A percentile compares a stretch with the other conserved stretches of the same genome.
phyloP scores from a whole-genome alignment of 2,797 vertebrate genomes.

The Manis crassicaudata region DNA sequence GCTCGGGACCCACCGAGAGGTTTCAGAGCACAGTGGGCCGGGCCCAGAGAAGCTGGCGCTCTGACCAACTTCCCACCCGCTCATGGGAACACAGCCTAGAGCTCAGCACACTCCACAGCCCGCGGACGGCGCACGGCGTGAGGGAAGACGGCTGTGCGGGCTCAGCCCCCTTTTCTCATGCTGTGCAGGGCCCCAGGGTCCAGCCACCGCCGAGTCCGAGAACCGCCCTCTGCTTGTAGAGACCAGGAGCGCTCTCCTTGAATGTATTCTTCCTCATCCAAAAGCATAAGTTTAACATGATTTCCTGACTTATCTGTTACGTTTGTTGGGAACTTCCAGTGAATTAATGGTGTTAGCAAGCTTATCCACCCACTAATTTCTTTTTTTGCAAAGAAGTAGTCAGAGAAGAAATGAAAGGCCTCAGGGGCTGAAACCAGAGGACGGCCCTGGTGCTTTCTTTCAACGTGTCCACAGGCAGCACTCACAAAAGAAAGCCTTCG shows the following conservation, averaged over 20 bases:
- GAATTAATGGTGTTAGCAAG: background rate
- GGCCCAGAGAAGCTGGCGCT: background rate
- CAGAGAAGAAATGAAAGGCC: background rate
- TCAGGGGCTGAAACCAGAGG: no score
- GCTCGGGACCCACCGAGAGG: background rate
- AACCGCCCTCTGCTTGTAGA: background rate
- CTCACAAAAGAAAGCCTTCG: background rate
- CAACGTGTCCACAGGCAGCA: fast-evolving
- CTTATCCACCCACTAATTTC: background rate
- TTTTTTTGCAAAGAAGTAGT: background rate
- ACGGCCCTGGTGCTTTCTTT: background rate
- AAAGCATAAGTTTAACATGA: background rate
- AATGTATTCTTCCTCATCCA: background rate
- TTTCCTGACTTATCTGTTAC: background rate
- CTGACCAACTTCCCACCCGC: no score
- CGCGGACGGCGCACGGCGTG: no score
- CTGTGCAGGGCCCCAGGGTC: fast-evolving
- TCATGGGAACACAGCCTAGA: background rate
- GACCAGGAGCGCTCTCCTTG: background rate
- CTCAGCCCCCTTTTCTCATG: fast-evolving
- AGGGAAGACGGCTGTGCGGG: fast-evolving
- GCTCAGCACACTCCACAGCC: background rate
- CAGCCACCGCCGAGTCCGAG: background rate
- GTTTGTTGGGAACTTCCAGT: no score
- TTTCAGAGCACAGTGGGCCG: background rate